Conservation (phyloP, 2,113 vertebrate genomes). For the Oostethus manadensis region DNA sequence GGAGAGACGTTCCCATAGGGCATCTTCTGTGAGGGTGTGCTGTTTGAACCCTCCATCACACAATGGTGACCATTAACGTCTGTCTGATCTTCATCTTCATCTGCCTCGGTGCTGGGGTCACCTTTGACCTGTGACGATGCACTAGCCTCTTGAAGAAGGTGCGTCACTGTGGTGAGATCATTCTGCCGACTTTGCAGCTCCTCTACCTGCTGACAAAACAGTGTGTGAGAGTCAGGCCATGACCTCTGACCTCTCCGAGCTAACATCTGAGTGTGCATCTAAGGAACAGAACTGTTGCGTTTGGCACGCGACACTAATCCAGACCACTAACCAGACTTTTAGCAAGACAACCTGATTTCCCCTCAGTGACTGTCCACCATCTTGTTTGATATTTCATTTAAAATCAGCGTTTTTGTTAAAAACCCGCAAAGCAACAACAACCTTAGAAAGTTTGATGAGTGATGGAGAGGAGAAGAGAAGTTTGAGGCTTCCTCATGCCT, state of each 20-base stretch:
- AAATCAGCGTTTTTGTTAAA: too few species aligned
- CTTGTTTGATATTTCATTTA: too few species aligned
- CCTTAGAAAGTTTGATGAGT: too few species aligned
- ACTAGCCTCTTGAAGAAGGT: conserved; percentile 1
- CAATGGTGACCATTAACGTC: conserved; percentile 75
- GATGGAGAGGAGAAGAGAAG: too few species aligned
- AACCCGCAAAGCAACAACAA: too few species aligned
- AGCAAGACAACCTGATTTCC: too few species aligned
- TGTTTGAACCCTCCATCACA: conserved; percentile 17
- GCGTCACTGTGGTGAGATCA: conserved; percentile 17
- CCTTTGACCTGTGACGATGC: conserved; percentile 8
- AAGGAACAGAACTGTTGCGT: too few species aligned
- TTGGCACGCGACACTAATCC: too few species aligned
- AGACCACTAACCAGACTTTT: too few species aligned
- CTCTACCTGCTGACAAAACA: conserved; percentile 71
- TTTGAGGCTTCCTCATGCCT: too few species aligned
- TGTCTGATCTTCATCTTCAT: conserved; percentile 17
- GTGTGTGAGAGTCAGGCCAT: neutral
- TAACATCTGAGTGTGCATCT: too few species aligned
- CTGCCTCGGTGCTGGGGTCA: conserved; percentile 42
- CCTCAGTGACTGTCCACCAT: too few species aligned
- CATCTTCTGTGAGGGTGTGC: conserved; percentile 6
- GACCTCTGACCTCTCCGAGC: neutral
- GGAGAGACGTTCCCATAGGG: conserved; percentile 54
- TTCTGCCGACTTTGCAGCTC: conserved; percentile 71